A percentile compares a stretch with the other conserved stretches of the same genome.
Evolutionary conservation across 1,140 invertebrate species (phyloP).

Genomic region (Chironomus striatipennis): DNA sequence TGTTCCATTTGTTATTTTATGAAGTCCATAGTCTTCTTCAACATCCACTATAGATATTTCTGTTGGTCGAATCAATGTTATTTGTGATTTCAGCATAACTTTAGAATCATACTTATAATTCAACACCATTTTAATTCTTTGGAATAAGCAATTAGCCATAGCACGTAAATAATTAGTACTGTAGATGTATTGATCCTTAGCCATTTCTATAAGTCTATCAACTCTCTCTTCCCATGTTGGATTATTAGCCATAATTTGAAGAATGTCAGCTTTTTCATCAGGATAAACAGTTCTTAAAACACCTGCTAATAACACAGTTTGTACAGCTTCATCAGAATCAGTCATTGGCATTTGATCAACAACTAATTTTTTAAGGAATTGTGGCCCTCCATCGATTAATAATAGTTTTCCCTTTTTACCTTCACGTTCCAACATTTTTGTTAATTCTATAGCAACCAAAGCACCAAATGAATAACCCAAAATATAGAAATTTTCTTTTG

Average conservation of each 20-base stretch:
- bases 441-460: constrained; percentile 48
- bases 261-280: constrained; percentile 44
- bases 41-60: constrained; percentile 41
- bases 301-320: constrained; percentile 46
- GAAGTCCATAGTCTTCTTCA: constrained; percentile 56
- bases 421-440: constrained; percentile 45
- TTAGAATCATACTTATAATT: constrained; percentile 42
- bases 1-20: constrained; percentile 42
- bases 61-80: constrained; percentile 54
- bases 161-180: constrained; percentile 42
- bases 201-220: constrained; percentile 33
- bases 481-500: constrained; percentile 45
- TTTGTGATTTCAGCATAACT: constrained; percentile 44
- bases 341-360: constrained; percentile 35
- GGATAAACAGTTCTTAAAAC: constrained; percentile 45
- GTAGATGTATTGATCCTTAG: constrained; percentile 39
- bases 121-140: constrained; percentile 47
- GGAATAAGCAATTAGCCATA: constrained; percentile 44
- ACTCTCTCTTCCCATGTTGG: constrained; percentile 32
- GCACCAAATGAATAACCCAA: constrained; percentile 59
- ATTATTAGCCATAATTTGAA: constrained; percentile 44
- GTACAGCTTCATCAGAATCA: constrained; percentile 40
- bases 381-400: constrained; percentile 50
- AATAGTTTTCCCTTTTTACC: constrained; percentile 47
- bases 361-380: constrained; percentile 43